Base-by-base conservation (phyloP, 2,797 vertebrate species). In the Chelmon rostratus region DNA sequence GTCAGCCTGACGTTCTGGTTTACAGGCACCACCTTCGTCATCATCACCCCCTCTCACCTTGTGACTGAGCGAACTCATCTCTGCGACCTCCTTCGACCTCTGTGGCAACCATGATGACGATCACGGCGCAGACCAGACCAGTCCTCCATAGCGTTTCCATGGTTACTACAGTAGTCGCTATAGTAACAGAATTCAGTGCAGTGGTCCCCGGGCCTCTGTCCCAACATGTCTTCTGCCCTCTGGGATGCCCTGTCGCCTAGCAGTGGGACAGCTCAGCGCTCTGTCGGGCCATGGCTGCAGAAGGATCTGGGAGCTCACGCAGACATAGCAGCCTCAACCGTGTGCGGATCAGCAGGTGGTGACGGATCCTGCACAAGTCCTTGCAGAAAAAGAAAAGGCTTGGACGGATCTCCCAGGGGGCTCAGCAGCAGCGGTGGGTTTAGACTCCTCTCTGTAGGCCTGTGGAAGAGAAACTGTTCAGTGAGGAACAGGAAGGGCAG, bases 201-300 rank as follows among this genome's bases (percentile, higher is more conserved):
- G 90, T 94, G 95, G 94, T 96, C 94, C 93, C 91, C 92, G 87
- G 94, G 91, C 93, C 89, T 93, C 96, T 90, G 97, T 97, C 96
- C 97, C 98, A 96, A 97, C 98, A 99, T 99, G 95, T 98, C 98
- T 99, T 97, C 98, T 95, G 95, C 96, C 96, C 95, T 93, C 86
- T 96, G 90, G 86, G 76, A 95, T 93, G 95, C 91, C 92, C 90
- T 85, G 94, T 93, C 3, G 87, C 95, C 95, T 96, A 97, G 94
- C 96, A 96, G 87, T 90, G 96, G 91, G 93, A 95, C 91, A 88
- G 89, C 83, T 86, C 84, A 83, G 91, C 50, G 68, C 86, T 87
- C 82, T 80, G 89, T 73, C 35, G 86, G 88, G 86, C 93, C 96
- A 96, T 96, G 78, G 82, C 84, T 81, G 88, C 79, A 7, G 73